Evolutionary conservation across 2,888 invertebrate species (phyloP).

Genomic region (Acronicta psi): DNA sequence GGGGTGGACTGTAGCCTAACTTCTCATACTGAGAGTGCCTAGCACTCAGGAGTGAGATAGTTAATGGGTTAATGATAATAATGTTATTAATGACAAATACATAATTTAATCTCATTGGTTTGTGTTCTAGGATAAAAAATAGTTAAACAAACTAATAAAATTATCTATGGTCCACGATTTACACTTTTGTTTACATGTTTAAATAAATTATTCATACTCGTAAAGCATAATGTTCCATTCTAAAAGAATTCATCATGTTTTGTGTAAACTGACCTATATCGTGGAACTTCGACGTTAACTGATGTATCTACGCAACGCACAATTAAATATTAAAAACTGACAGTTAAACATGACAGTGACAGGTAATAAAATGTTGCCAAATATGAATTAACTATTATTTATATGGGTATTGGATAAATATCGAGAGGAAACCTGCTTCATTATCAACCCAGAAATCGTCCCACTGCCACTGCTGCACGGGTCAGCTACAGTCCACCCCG

Average conservation of each 20-base stretch:
- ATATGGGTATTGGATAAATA: no score
- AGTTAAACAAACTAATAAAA: conserved; percentile 48
- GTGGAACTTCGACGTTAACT: neutral
- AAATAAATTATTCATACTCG: conserved; percentile 50
- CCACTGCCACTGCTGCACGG: no score
- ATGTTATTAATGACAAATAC: no score
- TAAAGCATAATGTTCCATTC: conserved; percentile 48
- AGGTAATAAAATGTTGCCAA: conserved; percentile 13
- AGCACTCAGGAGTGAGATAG: no score
- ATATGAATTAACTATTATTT: no score
- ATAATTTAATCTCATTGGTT: no score
- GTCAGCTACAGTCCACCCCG: no score
- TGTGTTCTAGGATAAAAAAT: conserved; percentile 1
- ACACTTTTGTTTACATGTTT: conserved; percentile 43
- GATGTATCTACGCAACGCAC: conserved; percentile 19
- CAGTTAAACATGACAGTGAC: conserved; percentile 29
- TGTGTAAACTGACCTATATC: conserved; percentile 55
- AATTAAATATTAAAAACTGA: conserved; percentile 44
- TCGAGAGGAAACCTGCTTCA: no score
- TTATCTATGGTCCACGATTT: conserved; percentile 24
- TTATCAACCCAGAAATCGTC: no score
- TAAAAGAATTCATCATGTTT: conserved; percentile 54
- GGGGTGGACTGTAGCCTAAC: no score
- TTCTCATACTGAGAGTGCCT: no score
- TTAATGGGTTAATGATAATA: no score